A percentile compares a stretch with the other conserved stretches of the same genome.
Conservation (phyloP, 2,797 vertebrate species). For the Telmatherina bonti region DNA sequence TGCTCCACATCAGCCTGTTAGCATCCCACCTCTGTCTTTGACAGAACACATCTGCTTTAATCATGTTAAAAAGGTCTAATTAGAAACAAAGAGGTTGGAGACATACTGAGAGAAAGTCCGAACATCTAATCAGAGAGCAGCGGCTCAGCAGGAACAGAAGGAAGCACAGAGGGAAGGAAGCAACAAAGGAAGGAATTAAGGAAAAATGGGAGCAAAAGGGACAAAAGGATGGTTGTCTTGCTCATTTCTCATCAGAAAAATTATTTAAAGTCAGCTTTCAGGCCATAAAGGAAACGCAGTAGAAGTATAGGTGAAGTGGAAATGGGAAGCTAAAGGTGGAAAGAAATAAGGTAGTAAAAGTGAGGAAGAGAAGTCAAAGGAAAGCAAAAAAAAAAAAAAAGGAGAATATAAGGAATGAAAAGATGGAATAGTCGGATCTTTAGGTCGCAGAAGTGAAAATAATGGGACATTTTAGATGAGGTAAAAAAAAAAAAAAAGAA, state of each 20-base stretch:
- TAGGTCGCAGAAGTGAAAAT: background rate
- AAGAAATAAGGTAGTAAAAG: background rate
- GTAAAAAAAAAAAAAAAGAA: too few relatives aligned
- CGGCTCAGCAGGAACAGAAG: constrained; percentile 16
- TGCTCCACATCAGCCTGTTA: background rate
- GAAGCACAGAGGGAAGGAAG: constrained; percentile 3
- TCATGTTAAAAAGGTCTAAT: constrained; percentile 48
- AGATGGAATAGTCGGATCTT: background rate
- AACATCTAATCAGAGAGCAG: constrained; percentile 27
- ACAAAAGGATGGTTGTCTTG: constrained; percentile 9
- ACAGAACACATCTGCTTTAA: constrained; percentile 38
- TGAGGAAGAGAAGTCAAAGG: background rate
- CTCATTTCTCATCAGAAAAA: background rate
- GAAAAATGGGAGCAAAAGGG: background rate
- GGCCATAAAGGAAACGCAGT: constrained; percentile 18
- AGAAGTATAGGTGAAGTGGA: background rate
- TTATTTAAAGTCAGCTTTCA: constrained; percentile 6
- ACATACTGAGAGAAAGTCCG: constrained; percentile 24
- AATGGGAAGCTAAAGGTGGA: background rate
- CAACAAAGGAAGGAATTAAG: background rate
- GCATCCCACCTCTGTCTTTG: constrained; percentile 7
- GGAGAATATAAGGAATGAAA: background rate
- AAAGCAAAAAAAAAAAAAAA: background rate
- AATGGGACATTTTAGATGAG: too few relatives aligned
- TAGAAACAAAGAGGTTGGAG: constrained; percentile 22